A percentile compares a stretch with the other conserved stretches of the same genome.
Evolutionary conservation across 2,888 invertebrate genomes (phyloP).

Genomic region (Limnephilus marmoratus): DNA sequence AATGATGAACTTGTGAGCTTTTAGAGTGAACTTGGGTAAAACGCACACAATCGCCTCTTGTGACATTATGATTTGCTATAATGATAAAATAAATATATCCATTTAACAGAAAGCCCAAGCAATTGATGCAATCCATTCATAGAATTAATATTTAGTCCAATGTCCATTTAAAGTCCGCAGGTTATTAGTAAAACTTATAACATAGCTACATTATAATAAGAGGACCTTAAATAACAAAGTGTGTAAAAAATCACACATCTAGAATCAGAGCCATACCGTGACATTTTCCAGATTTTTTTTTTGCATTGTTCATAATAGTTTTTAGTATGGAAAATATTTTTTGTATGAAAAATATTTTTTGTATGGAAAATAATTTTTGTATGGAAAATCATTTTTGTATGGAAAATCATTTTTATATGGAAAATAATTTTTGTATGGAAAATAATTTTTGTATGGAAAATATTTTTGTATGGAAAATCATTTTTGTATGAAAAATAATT

Average conservation of each 20-base stretch:
- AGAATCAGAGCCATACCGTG: not conserved
- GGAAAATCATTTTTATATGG: too few relatives aligned
- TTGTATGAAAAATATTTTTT: too few relatives aligned
- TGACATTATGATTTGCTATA: too few relatives aligned
- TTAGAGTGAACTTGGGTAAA: too few relatives aligned
- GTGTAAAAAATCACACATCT: conserved; percentile 7
- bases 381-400: not conserved
- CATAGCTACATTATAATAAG: conserved; percentile 15
- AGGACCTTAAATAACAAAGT: conserved; percentile 15
- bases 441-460: too few relatives aligned
- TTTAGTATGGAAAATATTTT: not conserved
- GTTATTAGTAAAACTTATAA: conserved; percentile 26
- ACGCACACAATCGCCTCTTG: too few relatives aligned
- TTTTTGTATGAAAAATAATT: not conserved
- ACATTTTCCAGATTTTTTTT: not conserved
- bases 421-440: not conserved
- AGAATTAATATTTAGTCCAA: not conserved
- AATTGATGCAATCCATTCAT: not conserved
- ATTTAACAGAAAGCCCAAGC: not conserved
- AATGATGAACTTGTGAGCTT: too few relatives aligned
- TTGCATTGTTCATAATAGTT: not conserved
- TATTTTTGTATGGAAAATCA: too few relatives aligned
- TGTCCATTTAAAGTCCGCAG: not conserved
- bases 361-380: not conserved
- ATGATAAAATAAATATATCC: not conserved